Conservation (phyloP, 2,888 invertebrate species). For the Deladenus siricidicola region DNA sequence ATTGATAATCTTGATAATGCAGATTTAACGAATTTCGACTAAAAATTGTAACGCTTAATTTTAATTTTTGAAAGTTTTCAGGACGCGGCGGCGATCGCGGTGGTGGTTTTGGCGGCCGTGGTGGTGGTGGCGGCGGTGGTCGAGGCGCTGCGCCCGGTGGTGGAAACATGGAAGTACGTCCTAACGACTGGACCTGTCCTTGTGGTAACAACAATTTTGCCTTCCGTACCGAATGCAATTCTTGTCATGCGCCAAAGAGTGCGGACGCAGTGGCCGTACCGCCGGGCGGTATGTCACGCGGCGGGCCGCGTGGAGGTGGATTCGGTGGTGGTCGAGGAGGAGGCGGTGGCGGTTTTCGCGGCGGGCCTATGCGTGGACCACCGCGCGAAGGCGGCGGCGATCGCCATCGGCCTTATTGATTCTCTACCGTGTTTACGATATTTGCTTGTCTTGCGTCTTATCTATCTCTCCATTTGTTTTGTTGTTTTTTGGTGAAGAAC, state of each 20-base stretch:
- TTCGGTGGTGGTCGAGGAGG: constrained; percentile 12
- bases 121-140: constrained; percentile 23
- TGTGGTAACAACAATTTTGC: constrained; percentile 48
- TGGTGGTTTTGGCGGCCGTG: too few relatives aligned
- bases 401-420: constrained; percentile 24
- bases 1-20: too few relatives aligned
- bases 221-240: constrained; percentile 42
- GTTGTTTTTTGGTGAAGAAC: too few relatives aligned
- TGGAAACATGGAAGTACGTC: constrained; percentile 35
- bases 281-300: constrained; percentile 9
- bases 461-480: too few relatives aligned
- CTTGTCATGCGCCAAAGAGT: constrained; percentile 27
- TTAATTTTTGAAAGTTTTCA: too few relatives aligned
- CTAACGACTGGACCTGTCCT: constrained; percentile 45
- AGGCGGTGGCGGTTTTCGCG: background rate
- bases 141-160: constrained; percentile 21
- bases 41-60: too few relatives aligned
- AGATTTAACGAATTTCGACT: too few relatives aligned
- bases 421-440: too few relatives aligned
- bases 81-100: too few relatives aligned
- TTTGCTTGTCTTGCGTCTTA: too few relatives aligned
- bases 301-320: too few relatives aligned
- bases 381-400: constrained; percentile 6
- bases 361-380: constrained; percentile 4
- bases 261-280: constrained; percentile 16